A percentile compares a stretch with the other conserved stretches of the same genome.
Conservation (phyloP, 2,888 invertebrate genomes). For the Tetranychus truncatus region DNA sequence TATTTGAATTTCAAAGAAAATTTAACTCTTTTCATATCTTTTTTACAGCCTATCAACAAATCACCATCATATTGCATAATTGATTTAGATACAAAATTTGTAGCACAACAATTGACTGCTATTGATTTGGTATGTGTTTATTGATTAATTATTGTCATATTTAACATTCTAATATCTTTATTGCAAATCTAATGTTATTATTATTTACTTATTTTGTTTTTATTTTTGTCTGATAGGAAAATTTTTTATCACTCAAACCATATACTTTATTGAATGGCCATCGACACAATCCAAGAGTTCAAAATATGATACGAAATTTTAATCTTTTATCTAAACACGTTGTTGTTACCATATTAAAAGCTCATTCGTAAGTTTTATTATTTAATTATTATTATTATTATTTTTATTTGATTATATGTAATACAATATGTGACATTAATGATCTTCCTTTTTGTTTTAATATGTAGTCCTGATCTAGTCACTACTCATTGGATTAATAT, state of each 20-base stretch:
- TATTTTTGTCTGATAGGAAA: constrained; percentile 15
- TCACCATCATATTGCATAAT: constrained; percentile 13
- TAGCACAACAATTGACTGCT: constrained; percentile 23
- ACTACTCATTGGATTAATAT: constrained; percentile 22
- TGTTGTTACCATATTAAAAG: constrained; percentile 20
- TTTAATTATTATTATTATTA: too few species aligned
- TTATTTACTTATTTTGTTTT: neutral
- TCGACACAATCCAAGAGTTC: constrained; percentile 16
- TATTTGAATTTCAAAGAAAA: too few species aligned
- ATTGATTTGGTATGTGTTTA: constrained; percentile 21
- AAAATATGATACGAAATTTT: constrained; percentile 22
- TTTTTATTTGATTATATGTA: neutral
- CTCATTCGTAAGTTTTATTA: constrained; percentile 16
- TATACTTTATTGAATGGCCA: constrained; percentile 18
- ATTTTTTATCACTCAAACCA: constrained; percentile 20
- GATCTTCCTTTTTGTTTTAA: neutral
- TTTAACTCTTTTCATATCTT: neutral
- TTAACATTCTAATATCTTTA: neutral
- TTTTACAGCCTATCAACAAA: constrained; percentile 7
- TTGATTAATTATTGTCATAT: neutral
- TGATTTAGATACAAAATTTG: constrained; percentile 20
- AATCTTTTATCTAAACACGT: constrained; percentile 23
- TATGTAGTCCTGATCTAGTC: constrained; percentile 17
- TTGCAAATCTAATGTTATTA: neutral
- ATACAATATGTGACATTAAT: neutral